Percentiles rank a stretch among this genome's conserved stretches.
These are phyloP conservation scores for Callyntrura guangdongensis DNA, from an alignment of 2,888 invertebrate genomes.

Conservation along the genomic window DNA sequence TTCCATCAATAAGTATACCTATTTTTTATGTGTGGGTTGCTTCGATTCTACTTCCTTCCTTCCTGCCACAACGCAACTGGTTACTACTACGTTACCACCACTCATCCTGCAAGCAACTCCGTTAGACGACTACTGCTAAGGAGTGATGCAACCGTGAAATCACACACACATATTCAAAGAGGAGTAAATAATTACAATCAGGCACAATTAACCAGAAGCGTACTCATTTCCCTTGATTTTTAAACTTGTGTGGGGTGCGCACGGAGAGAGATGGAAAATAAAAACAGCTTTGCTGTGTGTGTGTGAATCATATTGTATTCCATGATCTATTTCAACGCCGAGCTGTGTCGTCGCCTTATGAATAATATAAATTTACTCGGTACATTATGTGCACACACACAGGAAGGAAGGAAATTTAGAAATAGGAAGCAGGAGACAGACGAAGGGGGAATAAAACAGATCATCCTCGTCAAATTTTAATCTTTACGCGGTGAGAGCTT, in stretches of 20 bases:
- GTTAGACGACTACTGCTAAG: not conserved
- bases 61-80: slow-evolving; percentile 18
- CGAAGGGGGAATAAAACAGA: slow-evolving; percentile 72
- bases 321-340: slow-evolving; percentile 39
- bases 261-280: slow-evolving; percentile 31
- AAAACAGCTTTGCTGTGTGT: slow-evolving; percentile 20
- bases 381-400: not conserved
- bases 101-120: slow-evolving; percentile 5
- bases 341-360: not conserved
- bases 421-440: slow-evolving; percentile 45
- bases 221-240: slow-evolving; percentile 60
- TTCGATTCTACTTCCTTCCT: not conserved
- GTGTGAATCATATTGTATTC: not conserved
- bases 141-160: slow-evolving; percentile 43
- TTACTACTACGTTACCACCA: not conserved
- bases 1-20: not conserved
- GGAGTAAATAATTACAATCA: slow-evolving; percentile 72
- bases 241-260: not conserved
- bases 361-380: not conserved
- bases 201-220: slow-evolving; percentile 72
- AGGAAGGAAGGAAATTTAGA: slow-evolving; percentile 5
- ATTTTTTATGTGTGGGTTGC: slow-evolving; percentile 32
- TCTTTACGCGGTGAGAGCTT: slow-evolving; percentile 1
- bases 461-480: slow-evolving; percentile 76
- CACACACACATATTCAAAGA: slow-evolving; percentile 2